Percentiles rank a stretch among this genome's conserved stretches.
phyloP scores from a whole-genome alignment of 2,113 vertebrate species.

The Datnioides undecimradiatus region DNA sequence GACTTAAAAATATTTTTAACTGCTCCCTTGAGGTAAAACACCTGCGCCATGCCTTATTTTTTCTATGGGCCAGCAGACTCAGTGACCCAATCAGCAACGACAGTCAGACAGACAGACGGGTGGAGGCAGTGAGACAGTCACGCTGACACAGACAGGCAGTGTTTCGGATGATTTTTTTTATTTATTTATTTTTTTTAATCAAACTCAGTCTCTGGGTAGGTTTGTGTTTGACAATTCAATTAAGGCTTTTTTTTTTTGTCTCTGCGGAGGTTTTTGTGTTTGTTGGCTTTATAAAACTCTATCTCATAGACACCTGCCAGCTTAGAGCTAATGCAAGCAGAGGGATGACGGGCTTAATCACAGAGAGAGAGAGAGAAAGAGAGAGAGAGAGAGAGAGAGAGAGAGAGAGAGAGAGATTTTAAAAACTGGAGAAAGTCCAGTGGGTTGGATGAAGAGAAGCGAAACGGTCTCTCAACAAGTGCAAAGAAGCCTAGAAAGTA shows the following conservation, averaged over 20 bases:
- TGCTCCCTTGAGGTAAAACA: background rate
- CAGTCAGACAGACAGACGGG: background rate
- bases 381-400: background rate
- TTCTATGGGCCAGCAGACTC: background rate
- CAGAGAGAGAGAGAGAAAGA: constrained; percentile 21
- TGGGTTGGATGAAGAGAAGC: constrained; percentile 55
- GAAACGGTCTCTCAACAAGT: constrained; percentile 60
- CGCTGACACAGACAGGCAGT: constrained; percentile 5
- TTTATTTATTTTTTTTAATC: no score
- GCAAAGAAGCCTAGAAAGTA: constrained; percentile 44
- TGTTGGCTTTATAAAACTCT: constrained; percentile 69
- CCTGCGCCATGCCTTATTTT: background rate
- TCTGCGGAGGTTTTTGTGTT: constrained; percentile 63
- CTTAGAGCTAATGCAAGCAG: constrained; percentile 54
- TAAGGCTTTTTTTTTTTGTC: constrained; percentile 56
- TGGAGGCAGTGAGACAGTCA: constrained; percentile 15
- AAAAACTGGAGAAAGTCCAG: constrained; percentile 59
- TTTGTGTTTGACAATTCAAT: constrained; percentile 74
- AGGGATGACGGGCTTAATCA: constrained; percentile 54
- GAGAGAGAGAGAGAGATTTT: constrained; percentile 9
- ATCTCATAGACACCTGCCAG: constrained; percentile 74
- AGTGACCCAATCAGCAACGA: background rate
- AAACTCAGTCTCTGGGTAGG: constrained; percentile 55
- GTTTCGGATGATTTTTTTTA: constrained; percentile 48
- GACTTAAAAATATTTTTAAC: background rate